Percentiles rank a stretch among this genome's conserved stretches.
Conservation (phyloP, 2,113 vertebrate species). For the Capricornis sumatraensis region DNA sequence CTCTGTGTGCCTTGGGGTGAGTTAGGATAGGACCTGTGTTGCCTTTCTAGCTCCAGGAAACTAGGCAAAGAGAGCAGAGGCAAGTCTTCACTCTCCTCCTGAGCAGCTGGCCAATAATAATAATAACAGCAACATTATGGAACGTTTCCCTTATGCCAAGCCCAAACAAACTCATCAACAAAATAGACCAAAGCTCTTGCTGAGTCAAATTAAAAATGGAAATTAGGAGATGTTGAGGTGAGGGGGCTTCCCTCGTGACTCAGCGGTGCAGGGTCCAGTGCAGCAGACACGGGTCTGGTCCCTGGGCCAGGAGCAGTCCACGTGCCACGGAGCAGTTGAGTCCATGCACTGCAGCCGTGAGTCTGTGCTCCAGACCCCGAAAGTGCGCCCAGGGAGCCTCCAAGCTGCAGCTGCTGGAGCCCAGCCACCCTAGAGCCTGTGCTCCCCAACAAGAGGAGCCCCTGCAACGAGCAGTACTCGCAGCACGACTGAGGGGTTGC, state of each 20-base stretch:
- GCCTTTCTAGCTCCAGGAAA: background rate
- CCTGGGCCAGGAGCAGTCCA: background rate
- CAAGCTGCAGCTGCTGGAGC: background rate
- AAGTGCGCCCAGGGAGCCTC: background rate
- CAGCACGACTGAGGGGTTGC: background rate
- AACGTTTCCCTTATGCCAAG: background rate
- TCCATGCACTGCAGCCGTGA: accelerated
- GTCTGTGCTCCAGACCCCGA: background rate
- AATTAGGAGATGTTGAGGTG: background rate
- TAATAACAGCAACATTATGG: background rate
- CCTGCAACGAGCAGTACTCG: background rate
- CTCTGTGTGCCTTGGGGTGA: background rate
- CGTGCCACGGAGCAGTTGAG: background rate
- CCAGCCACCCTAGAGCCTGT: background rate
- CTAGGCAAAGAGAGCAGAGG: background rate
- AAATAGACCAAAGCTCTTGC: background rate
- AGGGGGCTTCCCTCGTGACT: background rate
- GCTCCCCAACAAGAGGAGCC: background rate
- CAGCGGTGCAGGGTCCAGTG: background rate
- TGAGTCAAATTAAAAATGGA: background rate
- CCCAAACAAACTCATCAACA: background rate
- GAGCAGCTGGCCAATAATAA: background rate
- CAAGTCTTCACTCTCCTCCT: background rate
- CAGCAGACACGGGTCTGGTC: background rate
- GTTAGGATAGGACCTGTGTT: background rate